Percentiles rank a stretch among this genome's conserved stretches.
Conservation (phyloP, 2,888 invertebrate genomes). For the Erynnis tages region DNA sequence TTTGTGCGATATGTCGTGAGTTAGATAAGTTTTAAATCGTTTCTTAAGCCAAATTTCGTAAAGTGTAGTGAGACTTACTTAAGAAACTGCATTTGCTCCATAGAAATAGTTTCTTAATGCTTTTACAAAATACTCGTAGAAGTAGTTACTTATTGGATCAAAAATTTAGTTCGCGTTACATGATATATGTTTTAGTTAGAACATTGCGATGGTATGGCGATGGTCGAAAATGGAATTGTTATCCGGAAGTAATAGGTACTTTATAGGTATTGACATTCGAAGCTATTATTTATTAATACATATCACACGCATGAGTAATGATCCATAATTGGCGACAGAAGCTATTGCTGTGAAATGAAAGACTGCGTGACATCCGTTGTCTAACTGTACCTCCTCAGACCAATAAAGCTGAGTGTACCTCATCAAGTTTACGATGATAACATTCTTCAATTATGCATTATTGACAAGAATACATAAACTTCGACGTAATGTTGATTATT, state of each 20-base stretch:
- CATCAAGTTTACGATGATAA: neutral
- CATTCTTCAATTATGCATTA: neutral
- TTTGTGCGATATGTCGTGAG: no score
- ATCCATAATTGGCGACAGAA: slow-evolving; percentile 71
- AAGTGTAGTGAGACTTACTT: no score
- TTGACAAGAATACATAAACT: no score
- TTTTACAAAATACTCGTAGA: no score
- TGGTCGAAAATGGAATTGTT: slow-evolving; percentile 12
- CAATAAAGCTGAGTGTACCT: no score
- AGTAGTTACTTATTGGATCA: no score
- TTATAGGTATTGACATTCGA: neutral
- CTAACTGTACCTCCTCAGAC: slow-evolving; percentile 55
- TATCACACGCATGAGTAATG: slow-evolving; percentile 71
- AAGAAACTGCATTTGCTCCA: no score
- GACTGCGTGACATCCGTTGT: slow-evolving; percentile 73
- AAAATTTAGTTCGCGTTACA: no score
- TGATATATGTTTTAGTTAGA: neutral
- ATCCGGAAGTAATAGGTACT: slow-evolving; percentile 9
- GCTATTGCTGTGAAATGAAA: slow-evolving; percentile 67
- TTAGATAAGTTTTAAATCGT: no score
- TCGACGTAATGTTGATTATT: no score
- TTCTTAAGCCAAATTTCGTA: no score
- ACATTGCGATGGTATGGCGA: slow-evolving; percentile 9
- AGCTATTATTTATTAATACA: slow-evolving; percentile 54
- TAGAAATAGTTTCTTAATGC: no score